A percentile compares a stretch with the other conserved stretches of the same genome.
phyloP scores from a whole-genome alignment of 2,888 invertebrate genomes.

The Caradrina clavipalpis region DNA sequence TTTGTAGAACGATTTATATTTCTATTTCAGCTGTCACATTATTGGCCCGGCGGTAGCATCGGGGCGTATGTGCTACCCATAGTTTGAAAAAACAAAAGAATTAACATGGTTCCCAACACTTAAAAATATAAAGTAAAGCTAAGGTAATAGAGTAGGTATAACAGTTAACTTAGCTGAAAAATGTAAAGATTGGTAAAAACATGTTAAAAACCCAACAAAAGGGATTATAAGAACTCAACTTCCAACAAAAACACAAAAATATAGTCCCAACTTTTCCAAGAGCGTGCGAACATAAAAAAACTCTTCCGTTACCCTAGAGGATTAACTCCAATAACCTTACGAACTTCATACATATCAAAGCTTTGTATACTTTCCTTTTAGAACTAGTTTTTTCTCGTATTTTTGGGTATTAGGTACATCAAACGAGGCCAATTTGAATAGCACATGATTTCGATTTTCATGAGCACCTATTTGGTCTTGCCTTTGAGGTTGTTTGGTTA shows the following conservation, averaged over 20 bases:
- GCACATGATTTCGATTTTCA: constrained; percentile 17
- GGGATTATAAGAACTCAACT: constrained; percentile 19
- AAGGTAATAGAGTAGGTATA: no score
- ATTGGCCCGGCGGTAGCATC: no score
- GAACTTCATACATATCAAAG: constrained; percentile 57
- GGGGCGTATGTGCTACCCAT: no score
- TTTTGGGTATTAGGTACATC: constrained; percentile 37
- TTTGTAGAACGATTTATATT: no score
- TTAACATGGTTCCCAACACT: no score
- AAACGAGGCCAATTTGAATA: constrained; percentile 36
- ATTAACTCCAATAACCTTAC: constrained; percentile 39
- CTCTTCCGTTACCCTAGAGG: constrained; percentile 19
- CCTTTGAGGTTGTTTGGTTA: no score
- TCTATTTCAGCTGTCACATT: no score
- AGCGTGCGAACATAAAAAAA: constrained; percentile 21
- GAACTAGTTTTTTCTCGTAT: constrained; percentile 11
- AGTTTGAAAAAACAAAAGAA: no score
- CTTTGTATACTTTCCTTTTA: constrained; percentile 18
- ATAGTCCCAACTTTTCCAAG: constrained; percentile 15
- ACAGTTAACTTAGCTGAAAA: background rate
- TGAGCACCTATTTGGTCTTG: background rate
- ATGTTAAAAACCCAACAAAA: constrained; percentile 4
- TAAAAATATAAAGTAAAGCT: no score
- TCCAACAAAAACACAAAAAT: constrained; percentile 16
- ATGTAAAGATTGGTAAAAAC: background rate